Evolutionary conservation across 2,888 invertebrate species (phyloP).

Genomic region (Drosophila nigricruria): DNA sequence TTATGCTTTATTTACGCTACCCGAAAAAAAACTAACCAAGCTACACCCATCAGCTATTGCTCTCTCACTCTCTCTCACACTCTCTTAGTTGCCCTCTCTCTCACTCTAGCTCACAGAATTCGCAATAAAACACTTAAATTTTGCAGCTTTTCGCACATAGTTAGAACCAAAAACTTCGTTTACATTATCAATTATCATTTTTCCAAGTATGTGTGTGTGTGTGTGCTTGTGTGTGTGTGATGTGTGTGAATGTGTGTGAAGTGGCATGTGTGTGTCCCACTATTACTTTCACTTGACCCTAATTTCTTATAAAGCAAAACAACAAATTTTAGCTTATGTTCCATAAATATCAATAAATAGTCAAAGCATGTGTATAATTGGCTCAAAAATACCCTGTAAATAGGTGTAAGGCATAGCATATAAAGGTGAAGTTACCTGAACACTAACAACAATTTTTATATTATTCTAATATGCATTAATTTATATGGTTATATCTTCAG

Average conservation of each 20-base stretch:
- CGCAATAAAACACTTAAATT: constrained; percentile 26
- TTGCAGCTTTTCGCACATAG: constrained; percentile 14
- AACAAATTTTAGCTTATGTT: constrained; percentile 1
- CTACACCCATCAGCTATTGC: background rate
- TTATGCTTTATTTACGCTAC: constrained; percentile 36
- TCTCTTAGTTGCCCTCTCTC: too few species aligned
- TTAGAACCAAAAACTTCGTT: constrained; percentile 16
- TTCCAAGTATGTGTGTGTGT: background rate
- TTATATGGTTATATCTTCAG: background rate
- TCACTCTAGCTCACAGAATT: constrained; percentile 5
- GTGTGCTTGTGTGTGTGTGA: constrained; percentile 9
- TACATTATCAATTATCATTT: constrained; percentile 18
- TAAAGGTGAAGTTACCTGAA: fast-evolving
- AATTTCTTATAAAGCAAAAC: constrained; percentile 23
- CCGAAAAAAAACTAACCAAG: background rate
- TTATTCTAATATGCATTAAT: too few species aligned
- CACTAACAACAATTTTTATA: background rate
- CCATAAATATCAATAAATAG: constrained; percentile 6
- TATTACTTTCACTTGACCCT: constrained; percentile 25
- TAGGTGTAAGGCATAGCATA: background rate
- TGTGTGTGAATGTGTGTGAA: constrained; percentile 9
- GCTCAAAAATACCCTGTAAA: background rate
- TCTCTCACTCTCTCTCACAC: background rate
- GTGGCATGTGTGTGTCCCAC: background rate
- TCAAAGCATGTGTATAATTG: background rate